Conservation (phyloP, 2,888 invertebrate species). For the Tachystola acroxantha region DNA sequence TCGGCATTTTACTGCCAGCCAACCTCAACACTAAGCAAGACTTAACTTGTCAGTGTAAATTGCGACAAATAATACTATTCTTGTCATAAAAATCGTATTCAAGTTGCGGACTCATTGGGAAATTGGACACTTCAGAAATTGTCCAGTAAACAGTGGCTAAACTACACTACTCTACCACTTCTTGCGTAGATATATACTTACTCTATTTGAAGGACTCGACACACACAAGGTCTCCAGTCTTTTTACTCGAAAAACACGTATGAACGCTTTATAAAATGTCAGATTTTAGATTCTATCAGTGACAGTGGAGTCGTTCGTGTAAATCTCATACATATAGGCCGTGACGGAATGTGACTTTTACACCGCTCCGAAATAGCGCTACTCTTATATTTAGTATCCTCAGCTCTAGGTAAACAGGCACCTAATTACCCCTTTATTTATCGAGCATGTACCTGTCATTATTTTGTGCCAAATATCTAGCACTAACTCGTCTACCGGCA, state of each 20-base stretch:
- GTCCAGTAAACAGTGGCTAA: too few relatives aligned
- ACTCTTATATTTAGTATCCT: too few relatives aligned
- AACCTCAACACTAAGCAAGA: background rate
- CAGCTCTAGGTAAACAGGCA: background rate
- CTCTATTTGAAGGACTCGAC: too few relatives aligned
- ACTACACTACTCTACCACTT: too few relatives aligned
- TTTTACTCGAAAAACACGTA: too few relatives aligned
- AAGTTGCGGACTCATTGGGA: too few relatives aligned
- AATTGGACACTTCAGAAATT: too few relatives aligned
- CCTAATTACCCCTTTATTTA: constrained; percentile 5
- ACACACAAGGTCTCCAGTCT: too few relatives aligned
- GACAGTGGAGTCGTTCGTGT: background rate
- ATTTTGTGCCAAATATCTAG: constrained; percentile 8
- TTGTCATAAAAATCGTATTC: constrained; percentile 1
- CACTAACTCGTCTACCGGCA: too few relatives aligned
- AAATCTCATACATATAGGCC: constrained; percentile 15
- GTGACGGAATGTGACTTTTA: constrained; percentile 22
- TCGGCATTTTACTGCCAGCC: background rate
- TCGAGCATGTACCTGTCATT: constrained; percentile 7
- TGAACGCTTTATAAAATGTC: too few relatives aligned
- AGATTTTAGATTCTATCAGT: too few relatives aligned
- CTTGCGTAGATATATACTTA: too few relatives aligned
- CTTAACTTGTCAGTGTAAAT: background rate
- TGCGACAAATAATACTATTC: background rate
- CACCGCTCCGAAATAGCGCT: constrained; percentile 1